Conservation (phyloP, 2,797 vertebrate genomes). For the Menidia menidia region DNA sequence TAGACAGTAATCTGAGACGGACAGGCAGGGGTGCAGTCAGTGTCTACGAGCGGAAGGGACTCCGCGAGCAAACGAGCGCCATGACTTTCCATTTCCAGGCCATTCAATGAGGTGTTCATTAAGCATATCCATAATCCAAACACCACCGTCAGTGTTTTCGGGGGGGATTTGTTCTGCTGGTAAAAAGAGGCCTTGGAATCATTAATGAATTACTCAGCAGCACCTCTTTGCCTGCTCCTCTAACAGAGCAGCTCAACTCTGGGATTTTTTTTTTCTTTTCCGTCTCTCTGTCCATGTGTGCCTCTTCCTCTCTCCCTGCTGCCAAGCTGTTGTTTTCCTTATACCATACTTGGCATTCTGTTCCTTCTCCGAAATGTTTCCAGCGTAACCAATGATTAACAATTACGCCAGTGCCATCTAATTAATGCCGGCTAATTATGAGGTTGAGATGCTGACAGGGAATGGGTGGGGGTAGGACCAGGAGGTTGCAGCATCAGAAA, state of each 20-base stretch:
- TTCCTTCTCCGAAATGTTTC: slow-evolving; percentile 80
- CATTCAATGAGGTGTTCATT: slow-evolving; percentile 18
- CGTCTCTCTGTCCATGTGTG: slow-evolving; percentile 9
- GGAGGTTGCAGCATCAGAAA: slow-evolving; percentile 70
- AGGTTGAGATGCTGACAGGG: slow-evolving; percentile 81
- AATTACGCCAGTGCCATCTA: slow-evolving; percentile 85
- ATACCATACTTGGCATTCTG: slow-evolving; percentile 78
- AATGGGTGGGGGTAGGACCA: slow-evolving; percentile 42
- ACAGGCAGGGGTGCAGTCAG: slow-evolving; percentile 62
- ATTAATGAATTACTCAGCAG: slow-evolving; percentile 60
- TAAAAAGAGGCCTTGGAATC: slow-evolving; percentile 23
- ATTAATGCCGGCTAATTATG: slow-evolving; percentile 84
- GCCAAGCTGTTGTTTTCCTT: slow-evolving; percentile 53
- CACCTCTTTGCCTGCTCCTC: slow-evolving; percentile 33
- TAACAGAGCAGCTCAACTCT: slow-evolving; percentile 36
- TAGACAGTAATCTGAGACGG: slow-evolving; percentile 79
- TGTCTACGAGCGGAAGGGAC: slow-evolving; percentile 58
- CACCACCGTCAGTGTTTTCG: slow-evolving; percentile 17
- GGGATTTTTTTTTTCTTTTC: background rate
- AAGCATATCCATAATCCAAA: slow-evolving; percentile 27
- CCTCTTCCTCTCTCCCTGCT: slow-evolving; percentile 20
- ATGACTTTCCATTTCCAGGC: slow-evolving; percentile 49
- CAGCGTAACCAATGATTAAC: slow-evolving; percentile 85
- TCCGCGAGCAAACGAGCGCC: slow-evolving; percentile 65
- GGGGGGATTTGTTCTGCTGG: slow-evolving; percentile 31